phyloP scores from a whole-genome alignment of 2,113 vertebrate species.

The Gasterosteus nipponicus region DNA sequence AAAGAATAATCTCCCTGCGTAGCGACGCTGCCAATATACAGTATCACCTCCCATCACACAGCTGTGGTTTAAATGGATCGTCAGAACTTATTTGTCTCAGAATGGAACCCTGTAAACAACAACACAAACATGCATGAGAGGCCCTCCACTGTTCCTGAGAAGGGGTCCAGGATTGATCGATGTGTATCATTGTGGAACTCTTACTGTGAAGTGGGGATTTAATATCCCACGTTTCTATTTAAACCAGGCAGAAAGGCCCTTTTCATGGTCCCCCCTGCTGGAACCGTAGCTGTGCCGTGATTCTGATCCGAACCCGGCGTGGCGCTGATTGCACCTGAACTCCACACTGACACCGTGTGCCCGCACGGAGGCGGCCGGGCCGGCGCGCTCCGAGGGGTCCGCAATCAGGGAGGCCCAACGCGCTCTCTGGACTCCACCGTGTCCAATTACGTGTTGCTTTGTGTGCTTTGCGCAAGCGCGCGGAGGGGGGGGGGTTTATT shows the following conservation, averaged over 20 bases:
- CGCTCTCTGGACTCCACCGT: slow-evolving; percentile 37
- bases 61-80: slow-evolving; percentile 35
- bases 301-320: slow-evolving; percentile 38
- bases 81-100: slow-evolving; percentile 42
- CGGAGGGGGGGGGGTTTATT: slow-evolving; percentile 35
- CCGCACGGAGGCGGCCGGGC: slow-evolving; percentile 24
- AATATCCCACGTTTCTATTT: slow-evolving; percentile 26
- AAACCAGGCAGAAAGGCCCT: background rate
- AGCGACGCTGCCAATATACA: slow-evolving; percentile 26
- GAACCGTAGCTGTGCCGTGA: slow-evolving; percentile 23
- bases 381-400: slow-evolving; percentile 34
- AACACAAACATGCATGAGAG: background rate
- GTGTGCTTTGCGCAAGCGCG: slow-evolving; percentile 44
- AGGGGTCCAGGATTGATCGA: background rate
- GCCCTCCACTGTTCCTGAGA: background rate
- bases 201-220: background rate
- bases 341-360: slow-evolving; percentile 45
- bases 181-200: background rate
- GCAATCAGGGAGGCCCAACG: slow-evolving; percentile 65
- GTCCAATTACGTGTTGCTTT: slow-evolving; percentile 30
- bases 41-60: slow-evolving; percentile 11
- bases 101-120: slow-evolving; percentile 14
- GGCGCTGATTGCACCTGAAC: slow-evolving; percentile 59
- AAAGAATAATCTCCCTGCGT: slow-evolving; percentile 40
- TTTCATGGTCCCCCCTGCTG: slow-evolving; percentile 25